Conservation (phyloP, 2,888 invertebrate species). For the Leptopilina myrica region DNA sequence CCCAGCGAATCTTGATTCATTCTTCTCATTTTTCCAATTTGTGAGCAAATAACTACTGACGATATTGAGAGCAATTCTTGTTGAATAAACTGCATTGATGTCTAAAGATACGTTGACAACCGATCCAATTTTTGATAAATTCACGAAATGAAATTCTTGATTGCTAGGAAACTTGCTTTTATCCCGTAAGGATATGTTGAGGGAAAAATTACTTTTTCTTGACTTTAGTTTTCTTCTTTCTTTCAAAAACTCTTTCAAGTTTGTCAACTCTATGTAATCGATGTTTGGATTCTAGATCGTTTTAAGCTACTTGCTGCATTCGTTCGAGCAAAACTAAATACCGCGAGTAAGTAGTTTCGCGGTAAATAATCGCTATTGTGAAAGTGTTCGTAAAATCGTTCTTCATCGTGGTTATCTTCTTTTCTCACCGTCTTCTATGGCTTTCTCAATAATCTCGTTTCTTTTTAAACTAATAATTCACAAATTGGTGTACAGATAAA, state of each 20-base stretch:
- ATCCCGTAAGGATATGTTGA: slow-evolving; percentile 8
- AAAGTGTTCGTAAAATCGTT: background rate
- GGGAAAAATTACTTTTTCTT: slow-evolving; percentile 28
- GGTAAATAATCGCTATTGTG: slow-evolving; percentile 7
- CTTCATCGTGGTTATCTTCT: background rate
- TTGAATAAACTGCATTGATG: background rate
- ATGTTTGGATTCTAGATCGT: slow-evolving; percentile 14
- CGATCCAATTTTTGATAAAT: background rate
- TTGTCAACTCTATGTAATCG: background rate
- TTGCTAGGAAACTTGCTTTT: slow-evolving; percentile 1
- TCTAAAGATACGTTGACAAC: slow-evolving; percentile 18
- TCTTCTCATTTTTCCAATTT: slow-evolving; percentile 2
- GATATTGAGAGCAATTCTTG: background rate
- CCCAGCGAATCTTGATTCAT: slow-evolving; percentile 23
- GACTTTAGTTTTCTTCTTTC: slow-evolving; percentile 12
- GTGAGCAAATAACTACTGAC: slow-evolving; percentile 15
- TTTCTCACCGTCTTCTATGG: background rate
- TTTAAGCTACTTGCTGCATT: slow-evolving; percentile 20
- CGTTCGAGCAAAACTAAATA: slow-evolving; percentile 23
- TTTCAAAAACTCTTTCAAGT: slow-evolving; percentile 8
- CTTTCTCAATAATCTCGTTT: slow-evolving; percentile 42
- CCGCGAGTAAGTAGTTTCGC: slow-evolving; percentile 5
- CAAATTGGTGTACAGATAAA: slow-evolving; percentile 17
- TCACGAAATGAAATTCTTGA: slow-evolving; percentile 1
- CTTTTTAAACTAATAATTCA: slow-evolving; percentile 38